Percentiles rank a stretch among this genome's conserved stretches.
Evolutionary conservation across 53 echinoderm and acorn worm species (phyloP).

Genomic region (Echinarachnius parma): DNA sequence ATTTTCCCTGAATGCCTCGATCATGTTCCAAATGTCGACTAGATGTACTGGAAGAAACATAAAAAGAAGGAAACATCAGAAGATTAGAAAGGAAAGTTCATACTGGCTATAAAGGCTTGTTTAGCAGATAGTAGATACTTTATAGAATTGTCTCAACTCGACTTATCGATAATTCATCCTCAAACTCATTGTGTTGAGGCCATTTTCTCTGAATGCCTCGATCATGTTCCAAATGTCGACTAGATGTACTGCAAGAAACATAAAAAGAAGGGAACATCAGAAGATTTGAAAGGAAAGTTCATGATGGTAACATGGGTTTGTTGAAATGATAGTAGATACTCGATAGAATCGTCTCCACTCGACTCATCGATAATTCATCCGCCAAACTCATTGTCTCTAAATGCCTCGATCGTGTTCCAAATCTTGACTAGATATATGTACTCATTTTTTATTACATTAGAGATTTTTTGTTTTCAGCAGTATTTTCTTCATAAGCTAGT

Average conservation of each 20-base stretch:
- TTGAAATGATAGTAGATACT: slow-evolving; percentile 97
- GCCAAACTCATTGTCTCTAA: slow-evolving; percentile 78
- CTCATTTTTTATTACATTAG: too few species aligned
- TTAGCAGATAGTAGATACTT: slow-evolving; percentile 78
- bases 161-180: slow-evolving; percentile 57
- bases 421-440: slow-evolving; percentile 23
- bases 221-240: slow-evolving; percentile 97
- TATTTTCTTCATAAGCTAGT: too few species aligned
- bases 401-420: slow-evolving; percentile 93
- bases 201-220: slow-evolving; percentile 84
- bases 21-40: slow-evolving; percentile 99
- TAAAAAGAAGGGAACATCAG: background rate
- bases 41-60: slow-evolving; percentile 66
- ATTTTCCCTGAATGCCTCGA: slow-evolving; percentile 93
- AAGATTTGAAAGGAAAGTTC: too few species aligned
- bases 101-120: too few species aligned
- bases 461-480: too few species aligned
- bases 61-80: background rate
- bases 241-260: slow-evolving; percentile 60
- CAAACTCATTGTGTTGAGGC: slow-evolving; percentile 75
- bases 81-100: too few species aligned
- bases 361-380: slow-evolving; percentile 67
- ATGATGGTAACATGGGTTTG: too few species aligned
- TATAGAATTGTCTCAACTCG: slow-evolving; percentile 59
- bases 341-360: slow-evolving; percentile 78